phyloP scores from a whole-genome alignment of 2,113 vertebrate genomes.

The Nyctereutes procyonoides region DNA sequence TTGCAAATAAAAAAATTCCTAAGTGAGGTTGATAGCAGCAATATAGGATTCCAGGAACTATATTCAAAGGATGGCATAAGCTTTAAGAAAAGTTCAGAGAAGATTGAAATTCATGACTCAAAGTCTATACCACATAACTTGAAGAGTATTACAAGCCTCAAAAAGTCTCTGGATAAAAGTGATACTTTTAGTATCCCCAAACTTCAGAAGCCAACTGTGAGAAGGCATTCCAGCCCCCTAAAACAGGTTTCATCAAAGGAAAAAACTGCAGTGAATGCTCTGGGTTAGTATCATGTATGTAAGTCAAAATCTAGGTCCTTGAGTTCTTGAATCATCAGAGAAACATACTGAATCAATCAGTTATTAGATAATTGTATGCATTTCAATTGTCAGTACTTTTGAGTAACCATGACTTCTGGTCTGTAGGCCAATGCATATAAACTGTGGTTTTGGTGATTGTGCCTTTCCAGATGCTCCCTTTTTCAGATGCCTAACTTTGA shows the following conservation, averaged over 20 bases:
- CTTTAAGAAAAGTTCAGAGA: conserved; percentile 40
- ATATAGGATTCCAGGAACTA: not conserved
- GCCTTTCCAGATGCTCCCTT: not conserved
- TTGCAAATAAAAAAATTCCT: conserved; percentile 10
- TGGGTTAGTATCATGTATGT: conserved; percentile 58
- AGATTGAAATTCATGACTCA: conserved; percentile 41
- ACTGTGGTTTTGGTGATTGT: not conserved
- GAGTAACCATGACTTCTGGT: not conserved
- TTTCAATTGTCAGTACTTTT: not conserved
- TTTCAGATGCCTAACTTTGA: not conserved
- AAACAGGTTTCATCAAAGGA: conserved; percentile 45
- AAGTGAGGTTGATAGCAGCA: not conserved
- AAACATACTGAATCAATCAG: not conserved
- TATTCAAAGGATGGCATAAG: not conserved
- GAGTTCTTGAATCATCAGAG: not conserved
- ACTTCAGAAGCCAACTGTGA: not conserved
- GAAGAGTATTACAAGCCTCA: conserved; percentile 15
- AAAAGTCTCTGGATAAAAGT: conserved; percentile 47
- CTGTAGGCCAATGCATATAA: not conserved
- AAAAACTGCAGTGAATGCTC: not conserved
- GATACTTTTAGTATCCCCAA: not conserved
- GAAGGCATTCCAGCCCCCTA: not conserved
- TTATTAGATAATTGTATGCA: not conserved
- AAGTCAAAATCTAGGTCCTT: not conserved
- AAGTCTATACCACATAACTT: conserved; percentile 28